Evolutionary conservation across 2,888 invertebrate genomes (phyloP).

Genomic region (Acronicta psi): DNA sequence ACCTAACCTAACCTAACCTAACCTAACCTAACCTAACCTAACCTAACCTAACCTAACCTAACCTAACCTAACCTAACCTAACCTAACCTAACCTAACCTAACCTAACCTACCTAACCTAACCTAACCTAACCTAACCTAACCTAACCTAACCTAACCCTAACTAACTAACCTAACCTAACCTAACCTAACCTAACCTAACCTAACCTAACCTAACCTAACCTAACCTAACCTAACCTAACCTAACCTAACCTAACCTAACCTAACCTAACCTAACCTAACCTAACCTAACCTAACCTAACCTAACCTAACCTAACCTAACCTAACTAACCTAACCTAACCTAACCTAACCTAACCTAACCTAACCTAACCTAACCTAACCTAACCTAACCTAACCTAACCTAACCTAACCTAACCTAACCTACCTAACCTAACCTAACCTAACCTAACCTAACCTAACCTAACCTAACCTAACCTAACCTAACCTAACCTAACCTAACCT

Average conservation of each 20-base stretch:
- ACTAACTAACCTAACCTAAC: conserved; percentile 36
- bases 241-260: conserved; percentile 39
- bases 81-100: conserved; percentile 48
- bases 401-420: conserved; percentile 30
- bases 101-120: conserved; percentile 42
- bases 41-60: conserved; percentile 49
- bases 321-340: conserved; percentile 36
- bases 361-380: conserved; percentile 28
- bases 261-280: conserved; percentile 37
- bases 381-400: conserved; percentile 15
- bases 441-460: conserved; percentile 49
- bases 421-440: conserved; percentile 43
- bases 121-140: conserved; percentile 25
- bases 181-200: conserved; percentile 41
- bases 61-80: conserved; percentile 47
- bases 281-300: conserved; percentile 42
- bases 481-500: conserved; percentile 50
- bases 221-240: conserved; percentile 30
- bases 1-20: conserved; percentile 27
- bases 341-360: conserved; percentile 40
- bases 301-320: conserved; percentile 44
- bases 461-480: conserved; percentile 51
- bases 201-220: conserved; percentile 39
- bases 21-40: conserved; percentile 50
- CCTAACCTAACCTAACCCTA: conserved; percentile 23